Percentiles rank a stretch among this genome's conserved stretches.
phyloP scores from a whole-genome alignment of 2,888 invertebrate genomes.

The Gari tellinella region DNA sequence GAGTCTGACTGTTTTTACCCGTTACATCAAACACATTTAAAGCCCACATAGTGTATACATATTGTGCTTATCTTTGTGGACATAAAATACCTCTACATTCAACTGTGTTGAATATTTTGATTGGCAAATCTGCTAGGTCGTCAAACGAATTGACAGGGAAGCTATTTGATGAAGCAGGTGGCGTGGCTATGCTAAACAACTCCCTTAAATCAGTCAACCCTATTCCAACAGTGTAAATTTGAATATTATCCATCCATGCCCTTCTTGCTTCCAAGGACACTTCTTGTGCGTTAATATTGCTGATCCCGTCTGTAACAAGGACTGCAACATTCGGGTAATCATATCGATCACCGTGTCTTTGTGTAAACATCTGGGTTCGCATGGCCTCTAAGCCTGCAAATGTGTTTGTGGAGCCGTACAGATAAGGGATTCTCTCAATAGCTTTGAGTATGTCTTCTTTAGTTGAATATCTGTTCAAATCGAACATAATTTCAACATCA shows the following conservation, averaged over 20 bases:
- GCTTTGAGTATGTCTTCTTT: slow-evolving; percentile 63
- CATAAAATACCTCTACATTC: too few species aligned
- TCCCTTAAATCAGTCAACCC: slow-evolving; percentile 71
- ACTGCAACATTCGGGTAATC: slow-evolving; percentile 74
- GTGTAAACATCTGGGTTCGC: slow-evolving; percentile 71
- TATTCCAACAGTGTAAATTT: slow-evolving; percentile 61
- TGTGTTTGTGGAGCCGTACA: slow-evolving; percentile 77
- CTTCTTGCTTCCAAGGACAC: slow-evolving; percentile 74
- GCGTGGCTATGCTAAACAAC: slow-evolving; percentile 71
- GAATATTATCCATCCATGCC: slow-evolving; percentile 34
- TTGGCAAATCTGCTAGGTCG: slow-evolving; percentile 60
- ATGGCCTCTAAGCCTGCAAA: slow-evolving; percentile 69
- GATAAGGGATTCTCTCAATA: slow-evolving; percentile 71
- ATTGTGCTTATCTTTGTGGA: too few species aligned
- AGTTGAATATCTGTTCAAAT: slow-evolving; percentile 60
- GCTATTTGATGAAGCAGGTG: slow-evolving; percentile 64
- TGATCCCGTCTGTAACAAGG: slow-evolving; percentile 79
- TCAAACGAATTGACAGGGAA: slow-evolving; percentile 67
- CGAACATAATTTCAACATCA: slow-evolving; percentile 61
- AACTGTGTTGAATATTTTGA: slow-evolving; percentile 32
- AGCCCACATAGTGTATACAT: too few species aligned
- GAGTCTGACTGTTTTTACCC: too few species aligned
- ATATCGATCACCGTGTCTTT: slow-evolving; percentile 73
- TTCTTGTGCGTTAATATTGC: slow-evolving; percentile 77
- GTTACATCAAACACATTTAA: too few species aligned